Conservation (phyloP, 2,888 invertebrate species). For the Troides oblongomaculatus region DNA sequence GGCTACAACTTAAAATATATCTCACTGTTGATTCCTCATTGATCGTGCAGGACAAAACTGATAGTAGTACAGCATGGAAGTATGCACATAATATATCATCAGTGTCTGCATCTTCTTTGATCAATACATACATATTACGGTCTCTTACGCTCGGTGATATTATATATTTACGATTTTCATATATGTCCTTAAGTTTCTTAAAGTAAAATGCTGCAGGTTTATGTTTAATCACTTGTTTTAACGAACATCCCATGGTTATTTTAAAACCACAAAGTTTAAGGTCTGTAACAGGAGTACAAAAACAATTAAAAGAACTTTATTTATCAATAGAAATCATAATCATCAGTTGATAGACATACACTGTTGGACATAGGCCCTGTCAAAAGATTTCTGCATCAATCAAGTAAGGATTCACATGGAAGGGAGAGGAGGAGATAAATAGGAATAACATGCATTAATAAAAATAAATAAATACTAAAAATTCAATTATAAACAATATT, state of each 20-base stretch:
- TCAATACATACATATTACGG: slow-evolving; percentile 76
- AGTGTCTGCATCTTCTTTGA: slow-evolving; percentile 73
- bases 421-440: too few species aligned
- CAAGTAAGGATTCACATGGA: too few species aligned
- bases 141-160: slow-evolving; percentile 70
- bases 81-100: slow-evolving; percentile 83
- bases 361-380: too few species aligned
- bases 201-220: slow-evolving; percentile 48
- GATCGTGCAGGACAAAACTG: slow-evolving; percentile 53
- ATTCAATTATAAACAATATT: too few species aligned
- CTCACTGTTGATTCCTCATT: slow-evolving; percentile 56
- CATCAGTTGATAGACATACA: too few species aligned
- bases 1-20: not conserved
- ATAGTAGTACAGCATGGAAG: slow-evolving; percentile 83
- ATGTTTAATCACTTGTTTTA: slow-evolving; percentile 54
- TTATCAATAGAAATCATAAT: too few species aligned
- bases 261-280: slow-evolving; percentile 80
- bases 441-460: too few species aligned
- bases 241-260: slow-evolving; percentile 80
- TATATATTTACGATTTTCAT: slow-evolving; percentile 75
- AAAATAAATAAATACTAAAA: too few species aligned
- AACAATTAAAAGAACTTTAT: not conserved
- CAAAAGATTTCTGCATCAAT: too few species aligned
- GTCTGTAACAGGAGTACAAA: slow-evolving; percentile 58
- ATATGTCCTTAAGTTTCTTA: slow-evolving; percentile 61